Evolutionary conservation across 1,140 invertebrate species (phyloP).

Genomic region (Bombyx mandarina): DNA sequence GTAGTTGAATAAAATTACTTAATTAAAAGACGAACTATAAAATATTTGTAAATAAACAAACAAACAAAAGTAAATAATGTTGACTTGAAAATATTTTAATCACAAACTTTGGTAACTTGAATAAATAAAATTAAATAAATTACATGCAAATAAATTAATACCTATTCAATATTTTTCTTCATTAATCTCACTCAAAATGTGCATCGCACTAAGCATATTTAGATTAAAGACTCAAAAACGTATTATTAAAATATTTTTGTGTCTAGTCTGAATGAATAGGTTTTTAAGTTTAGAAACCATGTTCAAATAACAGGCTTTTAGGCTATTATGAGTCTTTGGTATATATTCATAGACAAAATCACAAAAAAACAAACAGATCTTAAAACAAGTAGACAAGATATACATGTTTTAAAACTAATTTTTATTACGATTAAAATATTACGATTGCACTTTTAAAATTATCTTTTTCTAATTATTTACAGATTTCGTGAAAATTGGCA

Average conservation of each 20-base stretch:
- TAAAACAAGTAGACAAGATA: constrained; percentile 7
- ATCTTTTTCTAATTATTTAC: constrained; percentile 30
- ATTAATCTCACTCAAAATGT: constrained; percentile 1
- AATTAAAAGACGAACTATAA: constrained; percentile 17
- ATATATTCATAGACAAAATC: constrained; percentile 1
- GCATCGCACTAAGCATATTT: constrained; percentile 1
- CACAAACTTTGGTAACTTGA: constrained; percentile 1
- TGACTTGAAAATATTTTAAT: constrained; percentile 1
- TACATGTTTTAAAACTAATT: constrained; percentile 24
- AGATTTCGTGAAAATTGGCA: constrained; percentile 17
- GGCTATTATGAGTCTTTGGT: constrained; percentile 7
- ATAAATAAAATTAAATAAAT: background rate
- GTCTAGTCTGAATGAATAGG: too few relatives aligned
- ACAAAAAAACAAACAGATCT: constrained; percentile 8
- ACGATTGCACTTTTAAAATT: constrained; percentile 60
- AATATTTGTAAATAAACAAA: constrained; percentile 3
- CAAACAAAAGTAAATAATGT: background rate
- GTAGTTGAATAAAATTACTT: constrained; percentile 38
- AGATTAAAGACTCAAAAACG: background rate
- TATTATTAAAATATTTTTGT: too few relatives aligned
- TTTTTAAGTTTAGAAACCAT: background rate
- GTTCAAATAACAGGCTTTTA: constrained; percentile 4
- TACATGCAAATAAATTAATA: background rate
- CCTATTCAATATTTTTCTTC: background rate
- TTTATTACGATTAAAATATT: constrained; percentile 31